Evolutionary conservation across 2,797 vertebrate genomes (phyloP).

Genomic region (Melanotaenia boesemani): DNA sequence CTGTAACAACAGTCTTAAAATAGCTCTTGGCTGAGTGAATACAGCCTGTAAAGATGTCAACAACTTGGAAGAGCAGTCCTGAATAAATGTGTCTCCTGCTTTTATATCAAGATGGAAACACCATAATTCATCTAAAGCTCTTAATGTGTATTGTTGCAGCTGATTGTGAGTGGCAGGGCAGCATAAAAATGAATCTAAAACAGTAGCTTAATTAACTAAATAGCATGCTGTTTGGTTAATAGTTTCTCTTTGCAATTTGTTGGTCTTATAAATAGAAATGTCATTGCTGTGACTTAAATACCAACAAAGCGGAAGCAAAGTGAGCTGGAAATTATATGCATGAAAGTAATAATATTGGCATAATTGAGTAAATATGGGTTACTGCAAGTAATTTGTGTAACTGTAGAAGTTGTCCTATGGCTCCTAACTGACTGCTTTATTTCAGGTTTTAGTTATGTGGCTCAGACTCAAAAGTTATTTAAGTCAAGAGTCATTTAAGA

Average conservation of each 20-base stretch:
- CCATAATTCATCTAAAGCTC: constrained; percentile 1
- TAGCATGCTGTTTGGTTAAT: background rate
- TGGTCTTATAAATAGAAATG: background rate
- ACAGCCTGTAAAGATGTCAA: constrained; percentile 63
- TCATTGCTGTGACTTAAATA: background rate
- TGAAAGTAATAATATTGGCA: background rate
- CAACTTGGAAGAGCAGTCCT: constrained; percentile 37
- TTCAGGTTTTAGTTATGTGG: background rate
- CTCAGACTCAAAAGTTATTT: background rate
- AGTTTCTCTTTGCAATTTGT: background rate
- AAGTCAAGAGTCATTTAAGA: background rate
- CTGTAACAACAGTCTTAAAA: constrained; percentile 60
- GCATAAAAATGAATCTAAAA: background rate
- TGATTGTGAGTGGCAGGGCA: background rate
- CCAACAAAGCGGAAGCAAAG: background rate
- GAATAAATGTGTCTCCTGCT: constrained; percentile 22
- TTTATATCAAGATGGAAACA: constrained; percentile 36
- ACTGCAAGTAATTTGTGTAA: background rate
- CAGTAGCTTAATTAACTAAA: background rate
- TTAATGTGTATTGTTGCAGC: background rate
- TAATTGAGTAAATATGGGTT: background rate
- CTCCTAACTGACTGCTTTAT: background rate
- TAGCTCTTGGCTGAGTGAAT: constrained; percentile 57
- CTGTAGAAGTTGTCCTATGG: background rate
- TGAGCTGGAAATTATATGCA: constrained; percentile 1